These are phyloP conservation scores for Sesia apiformis DNA, from an alignment of 2,888 invertebrate genomes.

Conservation along the genomic window DNA sequence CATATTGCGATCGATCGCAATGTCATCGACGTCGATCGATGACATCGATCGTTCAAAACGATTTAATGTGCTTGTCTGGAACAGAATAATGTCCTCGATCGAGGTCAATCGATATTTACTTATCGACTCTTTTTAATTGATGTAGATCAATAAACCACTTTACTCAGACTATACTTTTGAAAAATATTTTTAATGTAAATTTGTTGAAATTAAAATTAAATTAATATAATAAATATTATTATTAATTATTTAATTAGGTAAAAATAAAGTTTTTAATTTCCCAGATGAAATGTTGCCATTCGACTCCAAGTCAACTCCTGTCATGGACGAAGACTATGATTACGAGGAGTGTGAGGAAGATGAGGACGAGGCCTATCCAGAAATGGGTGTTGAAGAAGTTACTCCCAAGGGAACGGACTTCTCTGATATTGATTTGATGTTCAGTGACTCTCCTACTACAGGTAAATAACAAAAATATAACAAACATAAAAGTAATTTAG, in stretches of 20 bases:
- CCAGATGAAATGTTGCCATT: conserved; percentile 79
- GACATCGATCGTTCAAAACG: too few species aligned
- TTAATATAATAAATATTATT: not conserved
- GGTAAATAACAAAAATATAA: conserved; percentile 9
- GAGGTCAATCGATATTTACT: too few species aligned
- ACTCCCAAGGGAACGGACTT: not conserved
- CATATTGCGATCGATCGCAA: too few species aligned
- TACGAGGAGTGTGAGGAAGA: conserved; percentile 67
- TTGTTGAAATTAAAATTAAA: not conserved
- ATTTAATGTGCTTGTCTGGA: too few species aligned
- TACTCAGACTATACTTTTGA: not conserved
- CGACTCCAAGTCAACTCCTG: conserved; percentile 48
- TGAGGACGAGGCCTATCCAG: conserved; percentile 39
- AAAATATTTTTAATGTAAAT: not conserved
- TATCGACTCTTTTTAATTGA: too few species aligned
- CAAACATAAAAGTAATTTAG: not conserved
- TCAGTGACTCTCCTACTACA: conserved; percentile 24
- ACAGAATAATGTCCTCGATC: too few species aligned
- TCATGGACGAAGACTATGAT: conserved; percentile 58
- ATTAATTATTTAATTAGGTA: not conserved
- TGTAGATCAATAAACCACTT: too few species aligned
- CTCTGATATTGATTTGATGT: conserved; percentile 19
- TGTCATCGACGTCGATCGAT: too few species aligned
- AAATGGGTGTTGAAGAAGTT: conserved; percentile 32
- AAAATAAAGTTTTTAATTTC: conserved; percentile 4